Percentiles rank a stretch among this genome's conserved stretches.
Conservation (phyloP, 2,888 invertebrate species). For the Leuctra nigra region DNA sequence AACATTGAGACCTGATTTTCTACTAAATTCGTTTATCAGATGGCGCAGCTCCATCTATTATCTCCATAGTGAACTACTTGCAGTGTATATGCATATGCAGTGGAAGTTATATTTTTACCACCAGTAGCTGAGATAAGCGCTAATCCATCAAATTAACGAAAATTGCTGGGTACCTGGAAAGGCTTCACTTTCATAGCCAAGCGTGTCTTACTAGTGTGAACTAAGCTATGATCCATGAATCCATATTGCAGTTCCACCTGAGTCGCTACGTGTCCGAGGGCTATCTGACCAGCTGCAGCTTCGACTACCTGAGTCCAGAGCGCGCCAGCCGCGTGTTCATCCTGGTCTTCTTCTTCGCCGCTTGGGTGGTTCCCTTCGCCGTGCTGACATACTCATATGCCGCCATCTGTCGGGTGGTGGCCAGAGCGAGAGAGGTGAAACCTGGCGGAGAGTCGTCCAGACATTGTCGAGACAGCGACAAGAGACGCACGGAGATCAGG, state of each 20-base stretch:
- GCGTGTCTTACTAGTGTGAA: too few species aligned
- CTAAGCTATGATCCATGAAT: too few species aligned
- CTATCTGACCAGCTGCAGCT: conserved; percentile 76
- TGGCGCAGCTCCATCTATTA: too few species aligned
- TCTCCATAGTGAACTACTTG: too few species aligned
- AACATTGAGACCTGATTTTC: too few species aligned
- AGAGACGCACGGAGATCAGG: conserved; percentile 59
- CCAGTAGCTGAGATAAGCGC: too few species aligned
- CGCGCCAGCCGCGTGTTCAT: conserved; percentile 58
- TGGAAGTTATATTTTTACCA: too few species aligned
- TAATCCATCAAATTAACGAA: too few species aligned
- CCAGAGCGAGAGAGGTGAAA: conserved; percentile 42
- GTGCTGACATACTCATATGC: conserved; percentile 68
- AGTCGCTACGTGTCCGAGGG: conserved; percentile 79
- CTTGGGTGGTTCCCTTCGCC: conserved; percentile 64
- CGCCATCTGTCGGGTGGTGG: conserved; percentile 60
- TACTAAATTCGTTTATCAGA: too few species aligned
- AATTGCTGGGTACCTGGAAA: too few species aligned
- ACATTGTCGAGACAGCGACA: conserved; percentile 55
- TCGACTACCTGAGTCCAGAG: conserved; percentile 59
- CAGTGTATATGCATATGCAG: too few species aligned
- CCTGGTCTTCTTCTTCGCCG: conserved; percentile 65
- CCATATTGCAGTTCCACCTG: conserved; percentile 51
- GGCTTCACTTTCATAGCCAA: too few species aligned
- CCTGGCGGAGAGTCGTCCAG: conserved; percentile 42